Evolutionary conservation across 2,113 vertebrate species (phyloP), one percentile per base, ranked within the genome.

Genomic region (Ammodytes marinus): DNA sequence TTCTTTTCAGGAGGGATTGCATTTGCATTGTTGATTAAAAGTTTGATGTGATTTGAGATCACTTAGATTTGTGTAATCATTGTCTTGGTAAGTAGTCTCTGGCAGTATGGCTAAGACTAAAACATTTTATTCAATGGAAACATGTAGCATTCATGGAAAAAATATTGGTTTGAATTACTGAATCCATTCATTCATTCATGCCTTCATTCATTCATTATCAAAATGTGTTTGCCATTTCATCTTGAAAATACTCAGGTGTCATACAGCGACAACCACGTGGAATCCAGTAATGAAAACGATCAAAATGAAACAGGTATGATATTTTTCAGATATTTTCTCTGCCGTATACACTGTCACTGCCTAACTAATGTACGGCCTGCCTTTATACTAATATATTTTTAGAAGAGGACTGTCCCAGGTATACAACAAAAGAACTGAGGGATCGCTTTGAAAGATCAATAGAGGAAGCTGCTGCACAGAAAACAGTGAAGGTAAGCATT

Each of bases 401-500:
- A 77, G 96, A 96, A 0, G 95, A 98, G 88, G 97, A 97, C n/a
- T 46, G 95, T 71, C 95, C 97, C 70, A 97, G 96, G 84, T 94
- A 96, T 89, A 97, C 97, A 9, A 95, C 97, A 35, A 96, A 97
- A 89, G 94, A 97, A 90, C 95, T 99, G 92, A 97, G 96, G 78
- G 85, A 96, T 84, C 97, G 94, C 37, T 98, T 97, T 95, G 98
- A 99, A 91, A 98, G 93, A 93, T 95, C 96, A 84, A 94, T 95
- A 85, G 97, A 97, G 75, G 96, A 95, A 87, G 88, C 91, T 49
- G 83, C 90, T 19, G 78, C 96, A 83, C 92, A 94, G 76, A 99
- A 97, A 91, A 94, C 95, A 88, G 89, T 96, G 54, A 99, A 97
- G 96, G 98, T 99, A 94, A 87, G 79, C 2, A n/a, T 76, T 57